A percentile compares a stretch with the other conserved stretches of the same genome.
Evolutionary conservation across 2,113 vertebrate genomes (phyloP).

Genomic region (Manacus vitellinus): DNA sequence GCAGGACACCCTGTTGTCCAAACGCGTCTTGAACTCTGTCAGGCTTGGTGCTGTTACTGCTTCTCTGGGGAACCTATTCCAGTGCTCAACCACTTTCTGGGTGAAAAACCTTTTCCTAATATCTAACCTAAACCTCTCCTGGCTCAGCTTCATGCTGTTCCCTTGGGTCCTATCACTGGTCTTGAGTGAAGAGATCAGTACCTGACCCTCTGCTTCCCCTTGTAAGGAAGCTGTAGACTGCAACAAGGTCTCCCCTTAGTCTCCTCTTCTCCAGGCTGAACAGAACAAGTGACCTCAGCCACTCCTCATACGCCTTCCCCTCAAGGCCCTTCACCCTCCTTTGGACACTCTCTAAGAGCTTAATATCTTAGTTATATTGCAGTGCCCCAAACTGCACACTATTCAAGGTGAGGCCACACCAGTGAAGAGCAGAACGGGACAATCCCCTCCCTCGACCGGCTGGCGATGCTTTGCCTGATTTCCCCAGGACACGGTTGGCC

Average conservation of each 20-base stretch:
- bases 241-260: not conserved
- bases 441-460: accelerated
- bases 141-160: not conserved
- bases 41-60: not conserved
- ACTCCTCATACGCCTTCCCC: not conserved
- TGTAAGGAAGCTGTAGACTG: not conserved
- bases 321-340: not conserved
- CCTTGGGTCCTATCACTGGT: not conserved
- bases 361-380: not conserved
- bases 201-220: not conserved
- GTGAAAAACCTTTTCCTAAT: not conserved
- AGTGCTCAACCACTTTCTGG: not conserved
- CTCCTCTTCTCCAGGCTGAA: not conserved
- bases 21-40: not conserved
- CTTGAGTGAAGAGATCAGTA: not conserved
- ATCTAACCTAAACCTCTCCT: not conserved
- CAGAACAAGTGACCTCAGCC: not conserved
- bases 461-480: accelerated
- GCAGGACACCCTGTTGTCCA: not conserved
- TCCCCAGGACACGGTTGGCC: not conserved
- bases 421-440: accelerated
- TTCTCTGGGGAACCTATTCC: not conserved
- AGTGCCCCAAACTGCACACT: not conserved
- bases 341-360: not conserved
- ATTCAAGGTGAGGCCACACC: accelerated